Conservation (phyloP, 2,797 vertebrate genomes). For the Cossypha dichroa region DNA sequence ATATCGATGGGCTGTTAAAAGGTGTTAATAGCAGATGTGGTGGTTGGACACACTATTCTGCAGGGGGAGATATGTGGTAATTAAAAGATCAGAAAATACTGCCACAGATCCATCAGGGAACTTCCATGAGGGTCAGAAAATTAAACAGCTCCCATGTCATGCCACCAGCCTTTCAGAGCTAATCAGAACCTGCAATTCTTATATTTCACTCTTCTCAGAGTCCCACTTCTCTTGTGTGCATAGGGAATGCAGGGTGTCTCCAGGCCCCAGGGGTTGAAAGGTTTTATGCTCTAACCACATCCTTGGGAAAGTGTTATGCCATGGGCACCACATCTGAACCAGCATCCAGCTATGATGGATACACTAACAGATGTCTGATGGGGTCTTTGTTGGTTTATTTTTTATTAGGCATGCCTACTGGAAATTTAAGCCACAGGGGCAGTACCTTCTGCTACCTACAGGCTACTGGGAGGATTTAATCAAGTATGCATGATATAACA, state of each 20-base stretch:
- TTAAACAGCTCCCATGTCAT: background rate
- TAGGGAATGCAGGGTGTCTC: background rate
- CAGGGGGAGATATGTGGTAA: background rate
- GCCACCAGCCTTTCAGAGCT: background rate
- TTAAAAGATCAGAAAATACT: background rate
- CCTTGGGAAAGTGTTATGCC: background rate
- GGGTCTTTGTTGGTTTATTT: background rate
- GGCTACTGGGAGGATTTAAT: background rate
- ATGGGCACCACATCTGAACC: background rate
- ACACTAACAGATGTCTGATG: background rate
- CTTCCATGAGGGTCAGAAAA: background rate
- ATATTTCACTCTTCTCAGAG: background rate
- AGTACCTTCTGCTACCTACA: background rate
- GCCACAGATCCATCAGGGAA: background rate
- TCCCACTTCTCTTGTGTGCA: background rate
- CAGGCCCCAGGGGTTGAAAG: background rate
- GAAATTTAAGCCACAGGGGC: background rate
- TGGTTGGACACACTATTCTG: background rate
- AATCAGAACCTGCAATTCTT: background rate
- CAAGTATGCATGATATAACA: background rate
- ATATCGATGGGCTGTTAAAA: background rate
- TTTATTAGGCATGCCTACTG: background rate
- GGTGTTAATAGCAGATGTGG: background rate
- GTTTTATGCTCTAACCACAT: background rate
- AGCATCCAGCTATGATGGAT: background rate